These are phyloP conservation scores for Opisthocomus hoazin DNA, from an alignment of 2,113 vertebrate species.

Conservation along the genomic window DNA sequence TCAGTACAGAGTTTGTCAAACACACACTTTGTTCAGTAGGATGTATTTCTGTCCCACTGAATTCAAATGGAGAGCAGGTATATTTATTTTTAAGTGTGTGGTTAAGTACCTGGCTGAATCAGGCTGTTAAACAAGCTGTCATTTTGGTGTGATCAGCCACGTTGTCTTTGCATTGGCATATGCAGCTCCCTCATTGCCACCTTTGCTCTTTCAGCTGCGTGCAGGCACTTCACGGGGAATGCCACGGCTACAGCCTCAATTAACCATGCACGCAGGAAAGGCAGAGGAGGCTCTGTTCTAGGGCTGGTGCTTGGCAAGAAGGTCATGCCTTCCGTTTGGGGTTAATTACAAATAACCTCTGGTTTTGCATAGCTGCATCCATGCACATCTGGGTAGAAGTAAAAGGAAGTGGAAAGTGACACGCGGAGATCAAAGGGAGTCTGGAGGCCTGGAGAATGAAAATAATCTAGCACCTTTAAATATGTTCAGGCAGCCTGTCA, in stretches of 20 bases:
- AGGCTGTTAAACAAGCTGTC: neutral
- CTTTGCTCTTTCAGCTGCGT: neutral
- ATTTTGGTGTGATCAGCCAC: neutral
- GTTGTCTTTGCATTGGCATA: neutral
- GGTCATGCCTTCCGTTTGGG: neutral
- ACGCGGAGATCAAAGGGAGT: neutral
- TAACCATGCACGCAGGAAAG: neutral
- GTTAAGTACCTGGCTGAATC: neutral
- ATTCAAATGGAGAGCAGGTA: neutral
- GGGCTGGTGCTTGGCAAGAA: neutral
- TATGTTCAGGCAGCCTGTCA: neutral
- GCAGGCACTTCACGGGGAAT: neutral
- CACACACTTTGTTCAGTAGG: neutral
- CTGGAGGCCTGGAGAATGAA: neutral
- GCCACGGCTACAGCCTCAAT: neutral
- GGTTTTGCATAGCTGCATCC: neutral
- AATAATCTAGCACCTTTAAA: neutral
- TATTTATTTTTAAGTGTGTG: neutral
- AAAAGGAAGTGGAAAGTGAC: neutral
- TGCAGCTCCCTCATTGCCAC: neutral
- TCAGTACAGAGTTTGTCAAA: neutral
- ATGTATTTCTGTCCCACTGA: neutral
- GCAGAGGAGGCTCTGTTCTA: neutral
- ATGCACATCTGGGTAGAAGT: neutral
- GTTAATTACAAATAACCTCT: slow-evolving; percentile 20